Evolutionary conservation across 35 echinoderm and acorn worm species (phyloP).

Genomic region (Ophioderma brevispina): DNA sequence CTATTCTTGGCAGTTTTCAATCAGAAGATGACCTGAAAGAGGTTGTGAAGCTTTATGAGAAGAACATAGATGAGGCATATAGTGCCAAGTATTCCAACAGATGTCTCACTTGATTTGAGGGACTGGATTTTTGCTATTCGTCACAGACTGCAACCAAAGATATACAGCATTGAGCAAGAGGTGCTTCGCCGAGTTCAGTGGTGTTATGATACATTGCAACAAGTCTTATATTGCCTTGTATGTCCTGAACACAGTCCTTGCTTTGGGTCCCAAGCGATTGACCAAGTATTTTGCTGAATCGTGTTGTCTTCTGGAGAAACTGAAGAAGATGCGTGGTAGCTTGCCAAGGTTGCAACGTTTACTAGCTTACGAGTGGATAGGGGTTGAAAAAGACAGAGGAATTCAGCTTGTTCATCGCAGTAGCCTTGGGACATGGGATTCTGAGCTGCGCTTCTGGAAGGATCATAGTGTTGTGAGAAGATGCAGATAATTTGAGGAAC

Average conservation of each 20-base stretch:
- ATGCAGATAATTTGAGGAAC: not conserved
- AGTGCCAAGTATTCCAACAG: not conserved
- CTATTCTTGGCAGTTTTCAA: not conserved
- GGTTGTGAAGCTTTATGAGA: slow-evolving; percentile 19
- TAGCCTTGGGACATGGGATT: not conserved
- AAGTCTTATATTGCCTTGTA: not conserved
- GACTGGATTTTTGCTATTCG: slow-evolving; percentile 33
- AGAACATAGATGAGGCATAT: not conserved
- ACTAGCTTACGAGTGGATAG: slow-evolving; percentile 14
- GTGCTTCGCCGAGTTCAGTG: slow-evolving; percentile 17
- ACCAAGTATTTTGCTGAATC: slow-evolving; percentile 6
- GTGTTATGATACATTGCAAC: not conserved
- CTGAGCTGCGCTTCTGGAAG: slow-evolving; percentile 22
- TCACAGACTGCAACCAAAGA: not conserved
- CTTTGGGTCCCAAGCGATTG: not conserved
- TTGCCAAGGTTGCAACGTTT: not conserved
- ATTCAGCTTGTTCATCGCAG: slow-evolving; percentile 7
- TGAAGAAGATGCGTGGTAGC: not conserved
- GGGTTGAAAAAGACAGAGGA: not conserved
- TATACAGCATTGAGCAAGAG: slow-evolving; percentile 1
- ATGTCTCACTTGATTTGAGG: not conserved
- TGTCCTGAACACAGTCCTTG: slow-evolving; percentile 1
- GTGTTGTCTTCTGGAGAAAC: not conserved
- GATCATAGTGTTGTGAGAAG: slow-evolving; percentile 8
- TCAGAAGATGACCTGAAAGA: not conserved